A percentile compares a stretch with the other conserved stretches of the same genome.
These are phyloP conservation scores for Tricholauxania praeusta DNA, from an alignment of 2,888 invertebrate species.

Conservation along the genomic window DNA sequence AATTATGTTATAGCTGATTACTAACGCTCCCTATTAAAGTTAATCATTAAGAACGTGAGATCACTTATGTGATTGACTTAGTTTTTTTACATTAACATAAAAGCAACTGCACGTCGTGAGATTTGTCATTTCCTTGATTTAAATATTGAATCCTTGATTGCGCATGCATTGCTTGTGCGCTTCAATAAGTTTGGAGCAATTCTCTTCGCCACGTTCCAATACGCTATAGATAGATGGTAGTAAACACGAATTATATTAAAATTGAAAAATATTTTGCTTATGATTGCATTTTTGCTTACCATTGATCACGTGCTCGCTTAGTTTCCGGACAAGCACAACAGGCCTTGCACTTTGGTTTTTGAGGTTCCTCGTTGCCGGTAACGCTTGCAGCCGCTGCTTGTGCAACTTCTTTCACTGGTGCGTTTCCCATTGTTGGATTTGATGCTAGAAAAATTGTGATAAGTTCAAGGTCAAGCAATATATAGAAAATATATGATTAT, in stretches of 20 bases:
- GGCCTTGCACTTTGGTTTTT: conserved; percentile 83
- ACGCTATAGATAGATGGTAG: conserved; percentile 81
- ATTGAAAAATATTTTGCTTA: neutral
- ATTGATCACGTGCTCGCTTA: conserved; percentile 88
- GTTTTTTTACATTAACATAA: too few relatives aligned
- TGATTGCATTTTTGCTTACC: conserved; percentile 73
- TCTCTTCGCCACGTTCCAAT: conserved; percentile 90
- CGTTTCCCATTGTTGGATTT: conserved; percentile 70
- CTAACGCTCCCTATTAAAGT: too few relatives aligned
- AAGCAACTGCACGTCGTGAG: too few relatives aligned
- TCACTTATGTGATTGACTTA: too few relatives aligned
- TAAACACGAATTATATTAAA: neutral
- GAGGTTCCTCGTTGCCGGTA: conserved; percentile 63
- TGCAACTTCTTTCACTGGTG: conserved; percentile 69
- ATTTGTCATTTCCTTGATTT: conserved; percentile 52
- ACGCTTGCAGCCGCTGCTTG: conserved; percentile 59
- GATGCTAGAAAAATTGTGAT: neutral
- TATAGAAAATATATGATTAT: too few relatives aligned
- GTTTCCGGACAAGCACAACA: conserved; percentile 99
- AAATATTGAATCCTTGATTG: conserved; percentile 95
- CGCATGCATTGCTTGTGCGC: conserved; percentile 98
- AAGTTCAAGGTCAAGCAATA: neutral
- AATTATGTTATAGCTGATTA: too few relatives aligned
- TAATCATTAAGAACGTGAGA: too few relatives aligned
- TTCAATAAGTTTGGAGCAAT: conserved; percentile 90